Conservation (phyloP, 2,797 vertebrate species). For the Enoplosus armatus region DNA sequence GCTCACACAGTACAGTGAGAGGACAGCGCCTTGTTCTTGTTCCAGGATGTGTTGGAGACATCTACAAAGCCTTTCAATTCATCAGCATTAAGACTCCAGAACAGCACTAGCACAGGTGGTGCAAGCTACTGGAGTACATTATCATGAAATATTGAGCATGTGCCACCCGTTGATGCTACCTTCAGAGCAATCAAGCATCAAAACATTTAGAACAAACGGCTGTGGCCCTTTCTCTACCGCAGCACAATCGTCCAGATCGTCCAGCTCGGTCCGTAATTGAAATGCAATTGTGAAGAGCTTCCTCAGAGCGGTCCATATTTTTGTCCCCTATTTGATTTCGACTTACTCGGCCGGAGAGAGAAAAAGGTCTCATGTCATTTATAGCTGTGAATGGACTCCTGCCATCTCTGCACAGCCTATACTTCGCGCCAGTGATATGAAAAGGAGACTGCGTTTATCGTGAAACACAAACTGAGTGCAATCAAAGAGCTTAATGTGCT, state of each 20-base stretch:
- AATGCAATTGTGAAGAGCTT: slow-evolving; percentile 50
- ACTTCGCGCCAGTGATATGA: slow-evolving; percentile 28
- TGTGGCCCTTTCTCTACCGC: not conserved
- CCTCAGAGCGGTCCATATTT: slow-evolving; percentile 23
- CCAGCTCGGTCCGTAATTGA: slow-evolving; percentile 18
- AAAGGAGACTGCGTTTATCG: slow-evolving; percentile 20
- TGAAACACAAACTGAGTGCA: slow-evolving; percentile 33
- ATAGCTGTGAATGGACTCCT: slow-evolving; percentile 10
- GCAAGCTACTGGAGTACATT: slow-evolving; percentile 29
- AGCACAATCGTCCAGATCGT: slow-evolving; percentile 38
- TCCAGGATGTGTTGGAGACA: slow-evolving; percentile 62
- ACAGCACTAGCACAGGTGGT: slow-evolving; percentile 54
- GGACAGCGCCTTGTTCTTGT: slow-evolving; percentile 53
- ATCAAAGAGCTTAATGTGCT: slow-evolving; percentile 41
- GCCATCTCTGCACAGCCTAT: slow-evolving; percentile 31
- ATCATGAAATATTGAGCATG: slow-evolving; percentile 63
- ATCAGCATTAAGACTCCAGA: slow-evolving; percentile 33
- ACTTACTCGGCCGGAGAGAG: slow-evolving; percentile 39
- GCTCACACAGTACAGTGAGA: slow-evolving; percentile 15
- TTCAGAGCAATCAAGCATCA: slow-evolving; percentile 67
- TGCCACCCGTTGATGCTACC: slow-evolving; percentile 56
- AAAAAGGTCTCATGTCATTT: slow-evolving; percentile 26
- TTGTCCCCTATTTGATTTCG: slow-evolving; percentile 42
- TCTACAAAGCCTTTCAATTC: slow-evolving; percentile 57
- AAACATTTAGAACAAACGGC: slow-evolving; percentile 54